Conservation (phyloP, 30 jellyfish, hydroid and myxozoan species). For the Turritopsis dohrnii region DNA sequence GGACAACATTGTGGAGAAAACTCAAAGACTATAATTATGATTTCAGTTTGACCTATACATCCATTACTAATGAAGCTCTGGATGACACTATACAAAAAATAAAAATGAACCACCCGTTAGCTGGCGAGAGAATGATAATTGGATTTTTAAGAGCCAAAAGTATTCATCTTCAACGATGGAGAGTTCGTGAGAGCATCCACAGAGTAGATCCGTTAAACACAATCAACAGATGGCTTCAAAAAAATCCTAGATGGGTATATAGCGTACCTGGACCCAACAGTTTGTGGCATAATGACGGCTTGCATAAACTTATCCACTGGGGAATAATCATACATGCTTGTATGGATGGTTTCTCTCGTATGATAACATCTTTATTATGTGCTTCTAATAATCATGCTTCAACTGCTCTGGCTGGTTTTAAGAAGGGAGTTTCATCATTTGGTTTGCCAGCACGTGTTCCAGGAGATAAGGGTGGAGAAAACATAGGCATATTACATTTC, state of each 20-base stretch:
- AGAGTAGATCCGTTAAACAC: neutral
- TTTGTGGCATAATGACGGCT: neutral
- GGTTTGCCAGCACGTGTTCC: conserved; percentile 2
- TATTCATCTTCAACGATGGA: neutral
- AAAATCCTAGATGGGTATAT: neutral
- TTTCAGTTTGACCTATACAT: too few relatives aligned
- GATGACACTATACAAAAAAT: too few relatives aligned
- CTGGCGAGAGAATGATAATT: neutral
- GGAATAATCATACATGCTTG: neutral
- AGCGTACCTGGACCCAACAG: conserved; percentile 2
- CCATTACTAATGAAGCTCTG: too few relatives aligned
- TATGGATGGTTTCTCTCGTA: neutral
- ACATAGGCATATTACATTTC: neutral
- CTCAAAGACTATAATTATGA: too few relatives aligned
- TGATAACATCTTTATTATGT: neutral
- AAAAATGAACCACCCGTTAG: neutral
- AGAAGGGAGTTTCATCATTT: neutral
- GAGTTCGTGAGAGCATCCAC: neutral
- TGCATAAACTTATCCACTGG: conserved; percentile 5
- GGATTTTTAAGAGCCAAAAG: neutral
- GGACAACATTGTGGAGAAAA: too few relatives aligned
- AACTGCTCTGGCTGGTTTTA: too few relatives aligned
- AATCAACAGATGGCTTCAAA: neutral
- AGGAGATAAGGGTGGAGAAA: conserved; percentile 4
- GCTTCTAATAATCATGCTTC: neutral